Percentiles rank a stretch among this genome's conserved stretches.
Evolutionary conservation across 2,797 vertebrate species (phyloP).

Genomic region (Myotis vivesi): DNA sequence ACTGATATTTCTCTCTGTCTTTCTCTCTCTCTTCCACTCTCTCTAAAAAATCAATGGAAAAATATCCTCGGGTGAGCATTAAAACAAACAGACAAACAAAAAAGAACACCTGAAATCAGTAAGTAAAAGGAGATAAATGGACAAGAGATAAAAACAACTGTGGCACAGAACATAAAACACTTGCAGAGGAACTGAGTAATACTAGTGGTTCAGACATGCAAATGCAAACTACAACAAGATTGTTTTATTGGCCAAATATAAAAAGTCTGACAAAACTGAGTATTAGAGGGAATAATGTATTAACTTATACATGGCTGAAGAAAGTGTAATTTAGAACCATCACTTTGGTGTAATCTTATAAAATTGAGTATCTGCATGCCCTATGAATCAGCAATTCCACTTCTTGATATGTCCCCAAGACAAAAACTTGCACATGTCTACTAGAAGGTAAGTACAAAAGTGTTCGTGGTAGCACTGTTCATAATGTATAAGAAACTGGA

Average conservation of each 20-base stretch:
- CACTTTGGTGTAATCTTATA: not conserved
- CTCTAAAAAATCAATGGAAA: too few relatives aligned
- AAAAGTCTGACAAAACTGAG: not conserved
- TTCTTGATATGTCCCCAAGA: not conserved
- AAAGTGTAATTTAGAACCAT: not conserved
- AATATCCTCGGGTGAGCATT: too few relatives aligned
- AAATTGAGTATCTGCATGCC: not conserved
- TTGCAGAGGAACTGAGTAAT: not conserved
- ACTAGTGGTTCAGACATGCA: not conserved
- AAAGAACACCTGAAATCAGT: not conserved
- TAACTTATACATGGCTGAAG: not conserved
- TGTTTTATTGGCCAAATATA: not conserved
- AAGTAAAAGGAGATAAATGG: not conserved
- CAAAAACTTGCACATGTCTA: not conserved
- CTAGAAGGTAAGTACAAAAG: not conserved
- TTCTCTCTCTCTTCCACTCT: too few relatives aligned
- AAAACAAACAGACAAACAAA: too few relatives aligned
- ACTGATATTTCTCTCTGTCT: too few relatives aligned
- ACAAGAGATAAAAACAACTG: not conserved
- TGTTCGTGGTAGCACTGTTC: not conserved
- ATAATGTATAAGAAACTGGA: not conserved
- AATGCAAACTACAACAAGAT: not conserved
- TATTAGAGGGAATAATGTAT: not conserved
- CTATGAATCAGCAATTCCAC: not conserved
- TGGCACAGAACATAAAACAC: not conserved